These are phyloP conservation scores for Sylvietta virens DNA, from an alignment of 2,113 vertebrate genomes.

Conservation along the genomic window DNA sequence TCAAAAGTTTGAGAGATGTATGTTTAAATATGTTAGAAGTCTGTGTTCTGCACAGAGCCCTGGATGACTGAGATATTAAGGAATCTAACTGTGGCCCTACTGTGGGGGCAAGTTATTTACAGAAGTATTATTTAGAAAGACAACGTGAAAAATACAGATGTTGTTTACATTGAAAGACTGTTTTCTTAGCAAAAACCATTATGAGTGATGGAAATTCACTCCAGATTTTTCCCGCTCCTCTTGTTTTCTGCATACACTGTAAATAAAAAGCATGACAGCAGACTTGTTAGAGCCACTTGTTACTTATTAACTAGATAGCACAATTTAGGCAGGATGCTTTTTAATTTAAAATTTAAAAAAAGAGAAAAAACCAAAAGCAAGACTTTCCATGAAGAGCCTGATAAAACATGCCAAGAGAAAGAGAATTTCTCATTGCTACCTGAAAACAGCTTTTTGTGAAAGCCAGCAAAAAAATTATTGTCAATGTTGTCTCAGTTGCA, in stretches of 20 bases:
- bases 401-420: background rate
- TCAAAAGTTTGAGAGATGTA: slow-evolving; percentile 43
- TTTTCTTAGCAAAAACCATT: slow-evolving; percentile 69
- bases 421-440: background rate
- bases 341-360: background rate
- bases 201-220: slow-evolving; percentile 60
- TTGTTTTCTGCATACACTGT: slow-evolving; percentile 46
- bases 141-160: slow-evolving; percentile 63
- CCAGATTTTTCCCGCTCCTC: slow-evolving; percentile 44
- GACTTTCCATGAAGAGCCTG: background rate
- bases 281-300: slow-evolving; percentile 47
- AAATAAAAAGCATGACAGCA: slow-evolving; percentile 62
- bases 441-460: background rate
- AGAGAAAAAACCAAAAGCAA: background rate
- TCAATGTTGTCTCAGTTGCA: background rate
- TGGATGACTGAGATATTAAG: slow-evolving; percentile 26
- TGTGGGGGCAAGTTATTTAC: slow-evolving; percentile 52
- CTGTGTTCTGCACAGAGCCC: slow-evolving; percentile 30
- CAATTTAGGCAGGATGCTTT: slow-evolving; percentile 7
- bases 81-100: slow-evolving; percentile 22
- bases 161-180: slow-evolving; percentile 69
- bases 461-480: background rate
- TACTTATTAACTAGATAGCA: slow-evolving; percentile 40
- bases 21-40: slow-evolving; percentile 39
- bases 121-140: slow-evolving; percentile 64